These are phyloP conservation scores for Cancer borealis DNA, from an alignment of 2,888 invertebrate species.

Conservation along the genomic window DNA sequence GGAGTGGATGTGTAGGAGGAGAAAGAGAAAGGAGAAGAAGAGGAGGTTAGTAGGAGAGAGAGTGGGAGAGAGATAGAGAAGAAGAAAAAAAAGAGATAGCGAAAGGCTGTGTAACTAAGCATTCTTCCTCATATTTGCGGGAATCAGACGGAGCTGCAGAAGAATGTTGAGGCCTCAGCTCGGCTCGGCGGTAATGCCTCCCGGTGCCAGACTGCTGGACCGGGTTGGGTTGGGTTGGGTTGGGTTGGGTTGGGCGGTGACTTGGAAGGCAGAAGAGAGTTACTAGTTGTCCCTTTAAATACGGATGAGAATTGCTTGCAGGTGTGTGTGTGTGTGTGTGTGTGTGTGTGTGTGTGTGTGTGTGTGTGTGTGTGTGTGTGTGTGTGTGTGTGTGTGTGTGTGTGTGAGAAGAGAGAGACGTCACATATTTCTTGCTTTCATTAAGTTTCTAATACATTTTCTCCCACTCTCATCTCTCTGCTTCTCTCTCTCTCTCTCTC, in stretches of 20 bases:
- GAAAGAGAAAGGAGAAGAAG: neutral
- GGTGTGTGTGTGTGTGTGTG: neutral
- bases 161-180: neutral
- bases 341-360: neutral
- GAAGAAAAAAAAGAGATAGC: too few species aligned
- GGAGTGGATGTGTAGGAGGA: neutral
- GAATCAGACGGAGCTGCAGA: neutral
- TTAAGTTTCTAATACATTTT: constrained; percentile 2
- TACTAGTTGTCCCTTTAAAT: neutral
- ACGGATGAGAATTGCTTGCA: neutral
- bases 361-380: constrained; percentile 20
- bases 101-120: neutral
- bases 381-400: constrained; percentile 30
- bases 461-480: neutral
- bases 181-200: neutral
- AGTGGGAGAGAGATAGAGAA: neutral
- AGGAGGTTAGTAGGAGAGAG: constrained; percentile 40
- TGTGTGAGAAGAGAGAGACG: neutral
- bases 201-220: too few species aligned
- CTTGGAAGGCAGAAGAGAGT: neutral
- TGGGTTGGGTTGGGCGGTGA: neutral
- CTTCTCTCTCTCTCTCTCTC: neutral
- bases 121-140: constrained; percentile 21
- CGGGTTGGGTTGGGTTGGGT: neutral
- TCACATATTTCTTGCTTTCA: too few species aligned